These are phyloP conservation scores for Polyploca ridens DNA, from an alignment of 2,888 invertebrate species.

Conservation along the genomic window DNA sequence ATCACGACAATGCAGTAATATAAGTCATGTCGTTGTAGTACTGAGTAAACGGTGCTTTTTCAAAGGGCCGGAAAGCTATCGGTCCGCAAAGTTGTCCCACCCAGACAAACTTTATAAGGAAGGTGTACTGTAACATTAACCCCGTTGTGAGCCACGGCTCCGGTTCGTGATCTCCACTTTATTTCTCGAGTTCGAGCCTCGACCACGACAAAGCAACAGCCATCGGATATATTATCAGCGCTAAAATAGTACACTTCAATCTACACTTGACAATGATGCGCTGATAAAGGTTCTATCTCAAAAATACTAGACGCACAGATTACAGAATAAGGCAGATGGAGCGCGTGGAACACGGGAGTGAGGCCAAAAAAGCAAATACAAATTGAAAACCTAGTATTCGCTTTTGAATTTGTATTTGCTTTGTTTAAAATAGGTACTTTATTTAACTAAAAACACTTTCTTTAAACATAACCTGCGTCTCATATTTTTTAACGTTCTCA, in stretches of 20 bases:
- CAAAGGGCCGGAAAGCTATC: slow-evolving; percentile 52
- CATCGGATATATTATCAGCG: background rate
- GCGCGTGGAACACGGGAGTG: too few species aligned
- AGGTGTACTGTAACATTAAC: slow-evolving; percentile 64
- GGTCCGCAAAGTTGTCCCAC: slow-evolving; percentile 31
- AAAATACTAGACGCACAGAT: background rate
- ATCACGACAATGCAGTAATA: slow-evolving; percentile 10
- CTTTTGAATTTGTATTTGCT: too few species aligned
- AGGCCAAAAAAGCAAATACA: too few species aligned
- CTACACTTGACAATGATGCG: background rate
- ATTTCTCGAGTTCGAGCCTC: slow-evolving; percentile 31
- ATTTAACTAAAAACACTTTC: too few species aligned
- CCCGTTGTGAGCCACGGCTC: slow-evolving; percentile 54
- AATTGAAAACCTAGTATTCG: too few species aligned
- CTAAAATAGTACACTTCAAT: background rate
- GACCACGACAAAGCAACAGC: slow-evolving; percentile 8
- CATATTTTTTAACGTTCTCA: too few species aligned
- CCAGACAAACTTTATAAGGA: slow-evolving; percentile 48
- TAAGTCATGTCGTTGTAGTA: slow-evolving; percentile 12
- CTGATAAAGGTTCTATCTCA: background rate
- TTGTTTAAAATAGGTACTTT: too few species aligned
- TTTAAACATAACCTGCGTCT: too few species aligned
- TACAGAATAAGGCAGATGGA: too few species aligned
- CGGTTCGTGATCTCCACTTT: slow-evolving; percentile 52
- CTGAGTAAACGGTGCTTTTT: slow-evolving; percentile 47